Evolutionary conservation across 2,797 vertebrate species (phyloP), one percentile per base, ranked within the genome.

Genomic region (Rhinogobio ventralis): DNA sequence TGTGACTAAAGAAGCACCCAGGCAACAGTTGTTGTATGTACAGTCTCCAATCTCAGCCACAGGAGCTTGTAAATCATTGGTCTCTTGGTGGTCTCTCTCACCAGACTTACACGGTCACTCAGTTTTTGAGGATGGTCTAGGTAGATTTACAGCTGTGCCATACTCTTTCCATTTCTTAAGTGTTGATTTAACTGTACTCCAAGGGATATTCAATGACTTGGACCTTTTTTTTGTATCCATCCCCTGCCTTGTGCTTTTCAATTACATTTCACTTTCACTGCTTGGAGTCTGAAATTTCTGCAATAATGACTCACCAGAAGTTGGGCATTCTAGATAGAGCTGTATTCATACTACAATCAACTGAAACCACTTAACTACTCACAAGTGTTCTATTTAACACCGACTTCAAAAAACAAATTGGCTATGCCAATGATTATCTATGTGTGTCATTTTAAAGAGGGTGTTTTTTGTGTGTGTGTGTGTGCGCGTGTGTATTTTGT

Each of bases 51-150:
- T 79, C 45, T 68, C 20, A 68, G 62, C 62, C 46, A 53, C 62
- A 36, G 62, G 68, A 67, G 64, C 78, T 36, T 53, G 78, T 68
- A 80, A 68, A 80, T 68, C 78, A 80, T 49, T 51, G 45, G 45
- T 80, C 62, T 80, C 78, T 68, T 53, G 78, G 78, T 53, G 78
- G 78, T 80, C 78, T 80, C 64, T 51, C 45, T 51, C 75, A 14
- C 45, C 78, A 67, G 64, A 30, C 33, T n/a, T 49, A 28, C 68
- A 64, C 28, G 79, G 53, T 39, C 81, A 82, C 67, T 81, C 11
- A 15, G n/a, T 72, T 81, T 72, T 45, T 45, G 36, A 45, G 33
- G 51, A 72, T 28, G 20, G 28, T 62, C 25, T 49, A 82, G 55
- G 19, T 74, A 64, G 57, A 73, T 82, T 82, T 82, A 82, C 57